Percentiles rank a stretch among this genome's conserved stretches.
phyloP scores from a whole-genome alignment of 2,888 invertebrate species.

The Stenurella melanura region DNA sequence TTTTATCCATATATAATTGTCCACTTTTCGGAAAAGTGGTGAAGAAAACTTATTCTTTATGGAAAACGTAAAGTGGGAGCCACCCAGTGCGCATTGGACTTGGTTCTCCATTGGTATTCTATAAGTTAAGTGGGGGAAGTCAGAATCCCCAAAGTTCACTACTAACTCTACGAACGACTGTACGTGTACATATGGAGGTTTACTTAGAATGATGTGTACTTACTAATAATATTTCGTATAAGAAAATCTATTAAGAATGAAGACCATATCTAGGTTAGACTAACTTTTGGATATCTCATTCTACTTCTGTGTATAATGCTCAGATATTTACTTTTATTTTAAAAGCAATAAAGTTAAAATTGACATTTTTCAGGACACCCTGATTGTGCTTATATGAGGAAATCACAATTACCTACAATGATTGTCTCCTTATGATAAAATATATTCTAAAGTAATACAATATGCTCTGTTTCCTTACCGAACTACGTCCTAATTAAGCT shows the following conservation, averaged over 20 bases:
- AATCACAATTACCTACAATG: conserved; percentile 40
- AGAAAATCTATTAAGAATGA: not conserved
- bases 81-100: too few species aligned
- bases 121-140: too few species aligned
- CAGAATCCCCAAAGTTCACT: too few species aligned
- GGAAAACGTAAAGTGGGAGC: too few species aligned
- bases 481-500: conserved; percentile 34
- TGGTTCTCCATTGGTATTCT: too few species aligned
- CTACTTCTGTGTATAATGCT: not conserved
- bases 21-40: too few species aligned
- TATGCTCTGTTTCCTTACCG: conserved; percentile 51
- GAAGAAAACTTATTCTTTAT: too few species aligned
- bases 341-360: not conserved
- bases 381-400: conserved; percentile 28
- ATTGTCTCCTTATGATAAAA: conserved; percentile 50
- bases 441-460: conserved; percentile 52
- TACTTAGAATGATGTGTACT: too few species aligned
- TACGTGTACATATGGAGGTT: too few species aligned
- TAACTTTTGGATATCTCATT: not conserved
- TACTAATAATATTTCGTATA: too few species aligned
- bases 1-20: too few species aligned
- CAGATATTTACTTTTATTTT: not conserved
- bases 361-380: conserved; percentile 25
- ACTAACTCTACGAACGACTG: too few species aligned
- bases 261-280: not conserved